Base-by-base conservation (phyloP, 2,113 vertebrate species). In the Holacanthus passer region DNA sequence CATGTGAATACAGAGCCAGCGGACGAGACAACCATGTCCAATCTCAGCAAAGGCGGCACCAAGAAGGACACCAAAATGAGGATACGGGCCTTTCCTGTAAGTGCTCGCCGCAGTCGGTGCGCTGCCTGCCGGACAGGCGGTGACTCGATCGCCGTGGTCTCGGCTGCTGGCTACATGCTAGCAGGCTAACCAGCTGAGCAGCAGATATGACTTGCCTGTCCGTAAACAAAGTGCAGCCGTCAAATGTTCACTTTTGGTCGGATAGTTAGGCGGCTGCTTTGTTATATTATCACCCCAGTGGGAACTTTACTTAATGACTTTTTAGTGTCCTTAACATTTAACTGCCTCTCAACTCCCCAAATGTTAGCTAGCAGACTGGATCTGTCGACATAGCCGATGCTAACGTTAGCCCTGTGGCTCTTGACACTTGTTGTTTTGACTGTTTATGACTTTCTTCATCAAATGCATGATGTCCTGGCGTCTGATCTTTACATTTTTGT, bases 51-150 rank as follows among this genome's bases (percentile, higher is more conserved):
- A 97, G 96, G 96, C 94, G 96, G 97, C 92, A 97, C 97, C 95
- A 97, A 97, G 96, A 99, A 98, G 96, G 97, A 99, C 96, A 99
- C 97, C 96, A 99, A 99, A 95, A 99, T 99, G 97, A 95, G 97
- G 96, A 99, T 99, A 96, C 96, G 97, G 94, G 97, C 97, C 92
- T 99, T 99, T 97, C 97, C 97, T 95, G 97, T 98, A 94, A 99
- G 97, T 97, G 82, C 83, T 77, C 73, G 7, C 91, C 91, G 92
- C 87, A 56, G 87, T 78, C 53, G 72, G 78, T 12, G 83, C 87
- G 64, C 45, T 73, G 89, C 2, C 14, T 48, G 75, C 50, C 92
- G 32, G 77, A 20, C 63, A 14, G 77, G 24, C 53, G 29, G 17
- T 22, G 82, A 94, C 93, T 83, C 85, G 85, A 93, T 58, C 80